These are phyloP conservation scores for Suricata suricatta DNA, from an alignment of 2,113 vertebrate species.

Conservation along the genomic window DNA sequence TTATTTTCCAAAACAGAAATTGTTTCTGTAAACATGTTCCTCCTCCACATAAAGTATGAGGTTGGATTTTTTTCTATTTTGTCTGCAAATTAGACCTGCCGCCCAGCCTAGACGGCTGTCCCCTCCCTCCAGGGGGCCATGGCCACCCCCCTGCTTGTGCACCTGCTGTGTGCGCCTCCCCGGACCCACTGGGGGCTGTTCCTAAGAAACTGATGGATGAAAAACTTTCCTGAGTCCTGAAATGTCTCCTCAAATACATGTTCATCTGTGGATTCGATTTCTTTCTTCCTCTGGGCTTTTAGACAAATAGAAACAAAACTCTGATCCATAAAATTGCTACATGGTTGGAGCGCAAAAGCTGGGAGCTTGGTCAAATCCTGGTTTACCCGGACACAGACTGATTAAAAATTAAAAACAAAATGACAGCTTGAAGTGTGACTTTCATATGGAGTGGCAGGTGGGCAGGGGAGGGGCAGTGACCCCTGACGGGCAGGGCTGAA, in stretches of 20 bases:
- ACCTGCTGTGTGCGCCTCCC: accelerated
- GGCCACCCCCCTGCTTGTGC: background rate
- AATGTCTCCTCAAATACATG: background rate
- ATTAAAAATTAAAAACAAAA: conserved; percentile 68
- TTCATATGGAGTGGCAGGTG: background rate
- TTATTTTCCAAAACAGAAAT: conserved; percentile 45
- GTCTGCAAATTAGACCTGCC: background rate
- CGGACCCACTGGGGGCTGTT: background rate
- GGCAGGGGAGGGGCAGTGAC: background rate
- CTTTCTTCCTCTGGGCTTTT: conserved; percentile 32
- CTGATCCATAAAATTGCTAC: background rate
- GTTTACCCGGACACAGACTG: conserved; percentile 40
- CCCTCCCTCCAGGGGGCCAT: background rate
- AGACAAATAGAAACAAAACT: conserved; percentile 16
- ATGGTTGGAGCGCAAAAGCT: background rate
- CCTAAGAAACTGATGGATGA: background rate
- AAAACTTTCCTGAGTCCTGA: background rate
- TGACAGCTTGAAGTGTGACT: background rate
- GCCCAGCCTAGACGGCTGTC: background rate
- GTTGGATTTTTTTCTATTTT: background rate
- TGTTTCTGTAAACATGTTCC: conserved; percentile 14
- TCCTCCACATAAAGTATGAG: conserved; percentile 17
- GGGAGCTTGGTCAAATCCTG: background rate
- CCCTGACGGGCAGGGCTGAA: accelerated
- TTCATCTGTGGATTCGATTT: background rate